These are phyloP conservation scores for Galeruca laticollis DNA, from an alignment of 2,888 invertebrate species.

Conservation along the genomic window DNA sequence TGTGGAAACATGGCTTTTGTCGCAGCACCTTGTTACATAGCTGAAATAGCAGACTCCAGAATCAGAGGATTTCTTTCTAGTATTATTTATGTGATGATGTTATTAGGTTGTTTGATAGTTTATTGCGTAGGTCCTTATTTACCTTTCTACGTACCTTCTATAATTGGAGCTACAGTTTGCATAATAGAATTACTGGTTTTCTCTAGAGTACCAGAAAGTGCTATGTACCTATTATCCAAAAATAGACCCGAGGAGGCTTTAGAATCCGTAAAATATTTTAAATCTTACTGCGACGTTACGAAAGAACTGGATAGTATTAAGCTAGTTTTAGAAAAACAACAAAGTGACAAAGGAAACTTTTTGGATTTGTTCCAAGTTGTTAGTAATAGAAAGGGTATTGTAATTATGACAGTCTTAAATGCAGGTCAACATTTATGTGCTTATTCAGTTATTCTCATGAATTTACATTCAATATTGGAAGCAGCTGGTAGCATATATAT, in stretches of 20 bases:
- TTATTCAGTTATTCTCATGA: slow-evolving; percentile 65
- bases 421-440: slow-evolving; percentile 64
- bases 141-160: slow-evolving; percentile 59
- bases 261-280: slow-evolving; percentile 57
- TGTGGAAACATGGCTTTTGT: slow-evolving; percentile 64
- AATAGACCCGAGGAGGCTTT: slow-evolving; percentile 57
- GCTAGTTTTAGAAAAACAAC: slow-evolving; percentile 59
- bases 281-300: slow-evolving; percentile 55
- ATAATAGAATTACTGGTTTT: slow-evolving; percentile 59
- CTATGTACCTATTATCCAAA: slow-evolving; percentile 60
- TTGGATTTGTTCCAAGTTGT: slow-evolving; percentile 60
- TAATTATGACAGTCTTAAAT: slow-evolving; percentile 63
- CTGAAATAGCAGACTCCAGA: slow-evolving; percentile 63
- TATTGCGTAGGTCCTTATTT: slow-evolving; percentile 59
- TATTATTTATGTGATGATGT: slow-evolving; percentile 63
- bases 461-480: slow-evolving; percentile 62
- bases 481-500: slow-evolving; percentile 61
- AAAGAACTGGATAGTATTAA: slow-evolving; percentile 61
- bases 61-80: slow-evolving; percentile 63
- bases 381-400: slow-evolving; percentile 62
- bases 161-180: slow-evolving; percentile 59
- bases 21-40: slow-evolving; percentile 64
- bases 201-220: slow-evolving; percentile 63
- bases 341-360: slow-evolving; percentile 58
- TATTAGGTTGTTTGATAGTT: slow-evolving; percentile 61